Evolutionary conservation across 2,797 vertebrate genomes (phyloP), one percentile per base, ranked within the genome.

Genomic region (Sandelia bainsii): DNA sequence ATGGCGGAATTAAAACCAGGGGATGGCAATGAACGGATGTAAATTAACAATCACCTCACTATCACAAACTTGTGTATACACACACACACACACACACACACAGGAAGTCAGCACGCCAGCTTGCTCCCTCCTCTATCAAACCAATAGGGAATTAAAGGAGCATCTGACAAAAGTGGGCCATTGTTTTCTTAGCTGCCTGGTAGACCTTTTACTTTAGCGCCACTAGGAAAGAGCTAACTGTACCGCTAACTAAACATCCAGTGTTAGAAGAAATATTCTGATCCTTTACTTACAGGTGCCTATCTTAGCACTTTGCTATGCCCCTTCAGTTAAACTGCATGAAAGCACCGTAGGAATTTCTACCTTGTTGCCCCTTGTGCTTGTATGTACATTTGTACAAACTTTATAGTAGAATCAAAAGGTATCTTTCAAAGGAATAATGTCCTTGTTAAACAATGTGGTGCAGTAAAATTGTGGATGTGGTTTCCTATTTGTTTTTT

Each of bases 1-100:
- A 89, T 86, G 86, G 85, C 45, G 61, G 87, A 94, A 94, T 94
- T 94, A 92, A 93, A 90, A 91, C 82, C 82, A 81, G 80, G 63
- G 85, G 86, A 87, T 84, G 82, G 87, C 84, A 93, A 91, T 82
- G 88, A 89, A 72, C 62, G 79, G 85, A 90, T 91, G 82, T 87
- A 88, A 91, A 94, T 93, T 91, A 91, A 90, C 87, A 92, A 88
- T 88, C 86, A 81, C 82, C 83, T 76, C 69, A 39, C 77, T 69
- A 85, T 83, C 83, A 87, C 81, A 69, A 75, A 82, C 79, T 63
- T 52, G 42, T 46, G 65, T 14, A 11, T 37, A 11, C 52, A 3
- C 46, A 37, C 59, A 34, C 58, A 40, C 50, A 51, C 51, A 61
- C 66, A 48, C 46, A 20, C 69, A 53, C 66, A 56, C 72, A 73